Conservation (phyloP, 2,888 invertebrate genomes). For the Troglohyphantes excavatus region DNA sequence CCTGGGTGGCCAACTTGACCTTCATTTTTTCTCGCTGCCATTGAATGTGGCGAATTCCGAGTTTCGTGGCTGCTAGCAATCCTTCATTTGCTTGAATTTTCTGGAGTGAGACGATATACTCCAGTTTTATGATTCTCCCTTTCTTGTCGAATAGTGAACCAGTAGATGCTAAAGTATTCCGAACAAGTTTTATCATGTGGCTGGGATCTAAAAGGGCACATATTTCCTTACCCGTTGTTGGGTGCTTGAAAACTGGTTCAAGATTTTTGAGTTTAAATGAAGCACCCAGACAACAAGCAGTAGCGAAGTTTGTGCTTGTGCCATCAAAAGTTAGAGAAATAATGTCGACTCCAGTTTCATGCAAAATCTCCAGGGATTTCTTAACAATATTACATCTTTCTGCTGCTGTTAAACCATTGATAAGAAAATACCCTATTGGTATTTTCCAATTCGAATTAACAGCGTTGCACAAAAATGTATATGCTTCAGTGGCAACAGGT, state of each 20-base stretch:
- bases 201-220: slow-evolving; percentile 63
- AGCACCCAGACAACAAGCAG: neutral
- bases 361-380: neutral
- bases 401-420: slow-evolving; percentile 2
- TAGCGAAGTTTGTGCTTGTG: slow-evolving; percentile 11
- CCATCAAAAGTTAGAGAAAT: slow-evolving; percentile 50
- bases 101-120: slow-evolving; percentile 42
- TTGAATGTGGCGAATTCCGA: slow-evolving; percentile 60
- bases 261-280: neutral
- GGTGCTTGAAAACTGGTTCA: slow-evolving; percentile 8
- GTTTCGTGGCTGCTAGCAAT: slow-evolving; percentile 65
- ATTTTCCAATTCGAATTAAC: slow-evolving; percentile 40
- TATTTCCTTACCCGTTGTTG: slow-evolving; percentile 18
- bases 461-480: slow-evolving; percentile 19
- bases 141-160: slow-evolving; percentile 3
- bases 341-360: neutral
- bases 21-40: slow-evolving; percentile 78
- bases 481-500: slow-evolving; percentile 25
- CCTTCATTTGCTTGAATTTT: slow-evolving; percentile 65
- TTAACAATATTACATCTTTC: slow-evolving; percentile 8
- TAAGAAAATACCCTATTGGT: slow-evolving; percentile 54
- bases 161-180: slow-evolving; percentile 56
- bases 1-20: slow-evolving; percentile 78
- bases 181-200: slow-evolving; percentile 76
- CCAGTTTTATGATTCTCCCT: slow-evolving; percentile 44